phyloP scores from a whole-genome alignment of 2,113 vertebrate species.

The Oncorhynchus gorbuscha region DNA sequence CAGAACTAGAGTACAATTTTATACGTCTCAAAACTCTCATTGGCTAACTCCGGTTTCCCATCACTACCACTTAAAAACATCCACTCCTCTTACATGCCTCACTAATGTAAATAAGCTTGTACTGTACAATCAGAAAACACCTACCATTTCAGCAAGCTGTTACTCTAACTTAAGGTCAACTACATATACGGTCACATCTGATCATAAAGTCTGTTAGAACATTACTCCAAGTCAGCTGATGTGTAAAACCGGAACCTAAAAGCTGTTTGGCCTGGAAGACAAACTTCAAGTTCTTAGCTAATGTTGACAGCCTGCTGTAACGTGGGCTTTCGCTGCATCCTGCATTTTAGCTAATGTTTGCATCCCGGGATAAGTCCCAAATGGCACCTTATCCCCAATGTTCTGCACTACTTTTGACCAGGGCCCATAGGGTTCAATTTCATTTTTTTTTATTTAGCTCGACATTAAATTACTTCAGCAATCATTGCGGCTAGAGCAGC shows the following conservation, averaged over 20 bases:
- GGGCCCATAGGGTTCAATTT: no score
- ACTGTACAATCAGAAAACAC: no score
- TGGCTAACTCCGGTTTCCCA: background rate
- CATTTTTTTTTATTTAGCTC: no score
- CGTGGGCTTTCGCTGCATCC: background rate
- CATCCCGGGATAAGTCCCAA: background rate
- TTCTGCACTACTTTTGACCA: no score
- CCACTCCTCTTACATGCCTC: background rate
- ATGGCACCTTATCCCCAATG: no score
- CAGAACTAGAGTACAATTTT: no score
- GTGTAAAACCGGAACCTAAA: conserved; percentile 36
- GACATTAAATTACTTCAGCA: no score
- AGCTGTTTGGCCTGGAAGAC: conserved; percentile 4
- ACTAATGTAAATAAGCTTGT: background rate
- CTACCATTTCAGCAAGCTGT: background rate
- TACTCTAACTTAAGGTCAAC: conserved; percentile 1
- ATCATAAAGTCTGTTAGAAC: conserved; percentile 20
- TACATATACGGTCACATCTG: background rate
- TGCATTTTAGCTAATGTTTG: background rate
- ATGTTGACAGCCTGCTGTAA: conserved; percentile 36
- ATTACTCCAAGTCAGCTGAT: conserved; percentile 10
- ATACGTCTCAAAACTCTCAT: no score
- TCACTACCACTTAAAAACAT: background rate
- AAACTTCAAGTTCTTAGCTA: conserved; percentile 6
- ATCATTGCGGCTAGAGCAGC: no score